Evolutionary conservation across 37 sponge, comb jelly and placozoan genomes (phyloP).

Genomic region (Chondrilla cf. caribensis): DNA sequence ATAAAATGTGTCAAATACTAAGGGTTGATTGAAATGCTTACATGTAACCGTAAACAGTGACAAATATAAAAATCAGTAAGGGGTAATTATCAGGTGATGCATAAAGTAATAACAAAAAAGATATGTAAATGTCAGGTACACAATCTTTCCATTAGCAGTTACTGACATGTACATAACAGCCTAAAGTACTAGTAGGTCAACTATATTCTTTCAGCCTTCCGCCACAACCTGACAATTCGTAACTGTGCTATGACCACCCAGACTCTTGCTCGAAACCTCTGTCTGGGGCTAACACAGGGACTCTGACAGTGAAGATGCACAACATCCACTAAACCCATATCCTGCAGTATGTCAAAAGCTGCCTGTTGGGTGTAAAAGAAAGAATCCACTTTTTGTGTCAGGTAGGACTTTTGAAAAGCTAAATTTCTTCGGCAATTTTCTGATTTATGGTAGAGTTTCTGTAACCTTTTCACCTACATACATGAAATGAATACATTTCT

Average conservation of each 20-base stretch:
- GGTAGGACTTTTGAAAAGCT: slow-evolving; percentile 11
- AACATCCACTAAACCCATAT: slow-evolving; percentile 4
- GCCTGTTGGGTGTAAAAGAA: slow-evolving; percentile 25
- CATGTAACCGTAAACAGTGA: no score
- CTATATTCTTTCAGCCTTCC: no score
- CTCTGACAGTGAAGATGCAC: not conserved
- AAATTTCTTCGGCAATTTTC: slow-evolving; percentile 7
- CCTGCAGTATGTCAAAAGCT: slow-evolving; percentile 26
- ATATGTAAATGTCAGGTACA: no score
- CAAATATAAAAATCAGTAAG: no score
- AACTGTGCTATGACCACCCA: not conserved
- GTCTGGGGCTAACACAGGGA: not conserved
- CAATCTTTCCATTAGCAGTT: no score
- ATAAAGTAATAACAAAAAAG: no score
- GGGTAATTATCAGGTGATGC: no score
- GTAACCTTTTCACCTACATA: not conserved
- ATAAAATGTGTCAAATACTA: no score
- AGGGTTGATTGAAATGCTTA: no score
- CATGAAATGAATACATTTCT: not conserved
- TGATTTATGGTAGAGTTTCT: not conserved
- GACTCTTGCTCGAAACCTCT: slow-evolving; percentile 12
- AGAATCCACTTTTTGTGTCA: slow-evolving; percentile 11
- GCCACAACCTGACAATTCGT: not conserved
- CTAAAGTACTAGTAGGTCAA: no score
- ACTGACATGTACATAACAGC: no score